Percentiles rank a stretch among this genome's conserved stretches.
Evolutionary conservation across 2,888 invertebrate genomes (phyloP).

Genomic region (Lepeophtheirus nordmannii): DNA sequence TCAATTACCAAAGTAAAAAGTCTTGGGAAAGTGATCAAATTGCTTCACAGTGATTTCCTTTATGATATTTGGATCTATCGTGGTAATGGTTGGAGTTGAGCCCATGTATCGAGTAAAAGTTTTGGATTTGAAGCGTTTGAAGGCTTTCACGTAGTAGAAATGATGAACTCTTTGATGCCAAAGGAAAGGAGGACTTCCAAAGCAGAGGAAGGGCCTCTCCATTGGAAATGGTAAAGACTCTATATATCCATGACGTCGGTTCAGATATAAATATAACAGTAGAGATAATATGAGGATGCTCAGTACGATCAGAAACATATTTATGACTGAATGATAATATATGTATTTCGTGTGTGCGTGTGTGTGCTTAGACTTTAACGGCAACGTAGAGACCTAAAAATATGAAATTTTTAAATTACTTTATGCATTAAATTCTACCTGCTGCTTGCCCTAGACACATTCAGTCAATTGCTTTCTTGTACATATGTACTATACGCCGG

Average conservation of each 20-base stretch:
- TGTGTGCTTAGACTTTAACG: too few species aligned
- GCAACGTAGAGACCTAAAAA: too few species aligned
- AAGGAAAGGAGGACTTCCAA: too few species aligned
- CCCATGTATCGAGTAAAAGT: neutral
- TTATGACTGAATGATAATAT: neutral
- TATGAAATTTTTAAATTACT: too few species aligned
- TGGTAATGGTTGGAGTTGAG: neutral
- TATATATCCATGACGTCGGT: neutral
- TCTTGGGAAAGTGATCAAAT: slow-evolving; percentile 4
- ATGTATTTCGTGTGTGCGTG: too few species aligned
- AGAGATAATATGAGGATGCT: neutral
- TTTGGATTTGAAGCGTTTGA: neutral
- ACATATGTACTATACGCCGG: too few species aligned
- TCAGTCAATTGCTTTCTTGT: too few species aligned
- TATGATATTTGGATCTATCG: neutral
- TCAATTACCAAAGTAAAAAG: neutral
- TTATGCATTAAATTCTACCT: too few species aligned
- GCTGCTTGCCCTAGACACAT: too few species aligned
- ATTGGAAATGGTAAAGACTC: neutral
- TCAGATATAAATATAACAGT: neutral
- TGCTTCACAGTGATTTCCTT: slow-evolving; percentile 15
- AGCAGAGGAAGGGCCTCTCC: neutral
- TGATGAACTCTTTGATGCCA: too few species aligned
- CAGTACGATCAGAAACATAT: neutral
- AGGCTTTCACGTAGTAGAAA: too few species aligned